Base-by-base conservation (phyloP, 2,888 invertebrate genomes). In the Drosophila testacea region DNA sequence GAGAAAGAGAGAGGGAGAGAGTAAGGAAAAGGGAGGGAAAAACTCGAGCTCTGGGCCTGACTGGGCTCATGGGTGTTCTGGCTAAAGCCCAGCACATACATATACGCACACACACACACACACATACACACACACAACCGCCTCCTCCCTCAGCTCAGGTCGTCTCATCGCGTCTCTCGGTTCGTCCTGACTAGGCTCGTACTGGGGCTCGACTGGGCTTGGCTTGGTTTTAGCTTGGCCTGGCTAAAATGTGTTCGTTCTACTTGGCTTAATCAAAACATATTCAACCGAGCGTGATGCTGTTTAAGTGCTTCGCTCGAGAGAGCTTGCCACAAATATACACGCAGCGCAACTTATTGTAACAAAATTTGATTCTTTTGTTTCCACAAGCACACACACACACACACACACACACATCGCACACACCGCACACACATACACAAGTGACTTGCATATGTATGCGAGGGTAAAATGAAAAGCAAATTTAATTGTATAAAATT, bases 191-290 rank as follows among this genome's bases (percentile, higher is more conserved):
- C 55, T 56, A 16, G 54, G 6, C 13, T 13, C 30, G 48, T 38
- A 34, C 16, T 13, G 42, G 28, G 54, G 55, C 59, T 11, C 36
- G 55, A 22, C 22, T 22, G 3, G 22, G 22, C 22, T 22, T 22
- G 59, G 59, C 61, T 16, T 41, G 51, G 50, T 39, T 50, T 50
- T 44, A 60, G 73, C 59, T 48, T 47, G 64, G 69, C 46, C 64
- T 54, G 77, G 77, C 81, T 81, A 71, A 82, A 83, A 83, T 83
- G 83, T 83, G 83, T 84, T 83, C 83, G 81, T 84, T 84, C 83
- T 83, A 84, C 84, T 84, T 83, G 83, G 83, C 85, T 85, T 84
- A 83, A 84, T 84, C 85, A 85, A 84, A 84, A 84, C 85, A 84
- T 85, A 83, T 85, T 84, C 85, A 84, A 81, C 84, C 81, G 85